phyloP scores from a whole-genome alignment of 2,113 vertebrate genomes.

The sheep (Ovis aries) region DNA sequence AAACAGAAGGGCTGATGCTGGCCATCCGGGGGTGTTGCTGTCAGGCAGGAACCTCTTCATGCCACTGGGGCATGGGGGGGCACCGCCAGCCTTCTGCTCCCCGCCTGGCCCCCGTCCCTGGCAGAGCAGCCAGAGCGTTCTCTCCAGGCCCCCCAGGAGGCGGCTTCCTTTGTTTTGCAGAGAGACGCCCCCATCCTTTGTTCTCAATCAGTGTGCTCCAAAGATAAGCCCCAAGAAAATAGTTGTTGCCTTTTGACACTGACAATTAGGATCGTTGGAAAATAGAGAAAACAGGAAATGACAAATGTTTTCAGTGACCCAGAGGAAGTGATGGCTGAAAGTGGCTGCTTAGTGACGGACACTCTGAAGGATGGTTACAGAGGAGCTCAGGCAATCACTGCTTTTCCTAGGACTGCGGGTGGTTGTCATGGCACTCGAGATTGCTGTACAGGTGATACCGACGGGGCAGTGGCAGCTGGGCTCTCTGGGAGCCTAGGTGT shows the following conservation, averaged over 20 bases:
- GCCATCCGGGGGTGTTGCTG: neutral
- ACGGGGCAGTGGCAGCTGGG: neutral
- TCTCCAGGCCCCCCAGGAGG: constrained; percentile 69
- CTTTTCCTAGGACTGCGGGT: constrained; percentile 61
- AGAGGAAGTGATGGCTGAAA: constrained; percentile 74
- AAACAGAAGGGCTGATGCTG: neutral
- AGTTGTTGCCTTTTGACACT: constrained; percentile 79
- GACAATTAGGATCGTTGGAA: constrained; percentile 76
- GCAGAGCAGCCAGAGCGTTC: constrained; percentile 62
- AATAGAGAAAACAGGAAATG: constrained; percentile 81
- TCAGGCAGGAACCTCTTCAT: neutral
- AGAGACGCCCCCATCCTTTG: constrained; percentile 79
- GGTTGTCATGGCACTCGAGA: constrained; percentile 33
- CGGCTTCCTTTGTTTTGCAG: constrained; percentile 82
- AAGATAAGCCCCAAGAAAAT: constrained; percentile 83
- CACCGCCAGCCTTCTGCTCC: neutral
- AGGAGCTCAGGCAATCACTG: constrained; percentile 61
- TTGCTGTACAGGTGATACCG: constrained; percentile 39
- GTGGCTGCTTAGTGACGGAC: constrained; percentile 45
- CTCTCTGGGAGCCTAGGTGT: neutral
- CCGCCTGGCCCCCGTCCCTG: constrained; percentile 61
- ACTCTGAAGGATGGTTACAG: constrained; percentile 42
- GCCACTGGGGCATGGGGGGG: neutral
- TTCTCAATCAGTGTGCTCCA: constrained; percentile 80
- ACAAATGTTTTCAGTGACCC: constrained; percentile 70